Conservation (phyloP, 1,140 invertebrate genomes). For the Belonocnema kinseyi region DNA sequence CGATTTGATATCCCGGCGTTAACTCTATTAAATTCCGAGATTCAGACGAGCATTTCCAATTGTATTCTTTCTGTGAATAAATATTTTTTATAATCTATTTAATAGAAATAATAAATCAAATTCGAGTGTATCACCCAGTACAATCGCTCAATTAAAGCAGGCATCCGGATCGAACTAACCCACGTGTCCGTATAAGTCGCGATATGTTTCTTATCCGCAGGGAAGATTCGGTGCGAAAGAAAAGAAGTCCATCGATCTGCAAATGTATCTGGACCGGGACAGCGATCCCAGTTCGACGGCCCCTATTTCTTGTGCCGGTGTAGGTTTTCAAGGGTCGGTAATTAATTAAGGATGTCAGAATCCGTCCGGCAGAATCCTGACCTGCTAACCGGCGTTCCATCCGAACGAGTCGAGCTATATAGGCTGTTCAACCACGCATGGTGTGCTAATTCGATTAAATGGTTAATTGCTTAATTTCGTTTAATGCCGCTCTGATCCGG, state of each 20-base stretch:
- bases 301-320: conserved; percentile 37
- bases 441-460: conserved; percentile 70
- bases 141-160: conserved; percentile 40
- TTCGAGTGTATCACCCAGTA: conserved; percentile 29
- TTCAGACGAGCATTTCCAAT: no score
- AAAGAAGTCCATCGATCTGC: conserved; percentile 44
- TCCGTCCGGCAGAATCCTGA: conserved; percentile 37
- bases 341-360: conserved; percentile 53
- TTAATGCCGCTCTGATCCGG: conserved; percentile 56
- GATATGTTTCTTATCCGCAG: conserved; percentile 33
- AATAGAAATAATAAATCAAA: not conserved
- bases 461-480: conserved; percentile 71
- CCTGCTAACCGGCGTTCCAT: conserved; percentile 19
- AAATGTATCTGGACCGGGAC: conserved; percentile 40
- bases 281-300: conserved; percentile 40
- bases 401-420: conserved; percentile 27
- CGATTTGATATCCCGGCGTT: no score
- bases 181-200: conserved; percentile 36
- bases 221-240: conserved; percentile 35
- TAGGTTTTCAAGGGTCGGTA: conserved; percentile 51
- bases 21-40: no score
- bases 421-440: conserved; percentile 51
- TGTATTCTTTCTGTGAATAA: no score
- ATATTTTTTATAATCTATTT: no score
- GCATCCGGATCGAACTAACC: conserved; percentile 35